These are phyloP conservation scores for Halcyon leucocephala DNA, from an alignment of 2,797 vertebrate genomes.

Conservation along the genomic window DNA sequence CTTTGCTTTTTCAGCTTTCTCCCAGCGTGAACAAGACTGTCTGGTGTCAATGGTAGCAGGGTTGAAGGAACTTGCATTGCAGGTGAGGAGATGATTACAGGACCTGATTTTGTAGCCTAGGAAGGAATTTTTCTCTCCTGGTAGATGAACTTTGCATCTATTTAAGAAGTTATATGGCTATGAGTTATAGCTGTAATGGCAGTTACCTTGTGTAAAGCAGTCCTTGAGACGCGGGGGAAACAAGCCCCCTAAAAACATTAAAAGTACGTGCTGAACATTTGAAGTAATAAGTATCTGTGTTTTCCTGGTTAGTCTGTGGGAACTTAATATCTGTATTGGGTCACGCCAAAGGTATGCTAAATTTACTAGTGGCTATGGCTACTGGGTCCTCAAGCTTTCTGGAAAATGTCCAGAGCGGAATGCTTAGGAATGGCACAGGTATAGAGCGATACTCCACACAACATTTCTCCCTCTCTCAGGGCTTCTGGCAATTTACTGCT, in stretches of 20 bases:
- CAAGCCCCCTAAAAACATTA: neutral
- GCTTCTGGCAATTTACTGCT: neutral
- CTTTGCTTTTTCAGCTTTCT: neutral
- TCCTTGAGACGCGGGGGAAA: neutral
- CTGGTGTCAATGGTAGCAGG: neutral
- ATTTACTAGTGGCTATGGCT: neutral
- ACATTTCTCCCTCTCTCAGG: neutral
- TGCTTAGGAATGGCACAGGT: neutral
- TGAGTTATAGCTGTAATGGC: neutral
- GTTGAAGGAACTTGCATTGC: neutral
- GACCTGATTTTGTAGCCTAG: neutral
- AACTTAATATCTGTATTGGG: neutral
- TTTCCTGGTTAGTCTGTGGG: neutral
- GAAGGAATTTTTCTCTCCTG: neutral
- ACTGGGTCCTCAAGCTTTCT: neutral
- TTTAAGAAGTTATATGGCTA: neutral
- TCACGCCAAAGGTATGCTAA: neutral
- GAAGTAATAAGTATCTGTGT: neutral
- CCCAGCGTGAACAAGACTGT: neutral
- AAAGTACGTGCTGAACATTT: neutral
- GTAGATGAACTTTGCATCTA: neutral
- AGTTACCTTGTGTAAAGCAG: neutral
- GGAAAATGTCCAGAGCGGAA: neutral
- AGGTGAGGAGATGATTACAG: neutral
- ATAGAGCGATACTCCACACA: neutral